These are phyloP conservation scores for Sorex fumeus DNA, from an alignment of 2,113 vertebrate species.

Conservation along the genomic window DNA sequence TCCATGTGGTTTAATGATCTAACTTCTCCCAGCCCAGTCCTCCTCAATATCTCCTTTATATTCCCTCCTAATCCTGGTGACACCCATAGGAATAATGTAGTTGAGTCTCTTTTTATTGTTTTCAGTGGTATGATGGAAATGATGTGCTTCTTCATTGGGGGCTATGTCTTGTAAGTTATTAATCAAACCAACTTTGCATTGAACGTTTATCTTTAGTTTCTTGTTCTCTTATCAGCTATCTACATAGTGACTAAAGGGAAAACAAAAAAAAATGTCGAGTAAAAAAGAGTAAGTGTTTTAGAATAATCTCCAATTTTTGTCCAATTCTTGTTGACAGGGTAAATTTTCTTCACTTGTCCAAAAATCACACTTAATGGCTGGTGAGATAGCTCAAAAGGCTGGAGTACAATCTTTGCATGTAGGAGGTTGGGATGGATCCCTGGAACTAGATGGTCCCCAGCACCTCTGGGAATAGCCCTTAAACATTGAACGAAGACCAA, in stretches of 20 bases:
- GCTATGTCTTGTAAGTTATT: not conserved
- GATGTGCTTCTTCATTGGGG: not conserved
- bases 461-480: too few relatives aligned
- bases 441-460: too few relatives aligned
- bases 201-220: not conserved
- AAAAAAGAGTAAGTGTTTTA: conserved; percentile 17
- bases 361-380: not conserved
- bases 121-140: not conserved
- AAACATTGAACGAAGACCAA: too few relatives aligned
- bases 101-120: too few relatives aligned
- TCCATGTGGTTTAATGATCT: too few relatives aligned
- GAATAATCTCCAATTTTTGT: not conserved
- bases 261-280: not conserved
- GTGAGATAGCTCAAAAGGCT: too few relatives aligned
- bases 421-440: too few relatives aligned
- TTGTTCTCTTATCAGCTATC: not conserved
- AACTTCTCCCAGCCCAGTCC: too few relatives aligned
- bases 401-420: too few relatives aligned
- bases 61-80: too few relatives aligned
- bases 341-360: not conserved
- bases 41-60: too few relatives aligned
- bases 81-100: too few relatives aligned
- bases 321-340: not conserved
- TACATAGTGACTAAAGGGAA: not conserved
- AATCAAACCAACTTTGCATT: not conserved